Percentiles rank a stretch among this genome's conserved stretches.
phyloP scores from a whole-genome alignment of 2,113 vertebrate species.

The Tonatia bakeri region DNA sequence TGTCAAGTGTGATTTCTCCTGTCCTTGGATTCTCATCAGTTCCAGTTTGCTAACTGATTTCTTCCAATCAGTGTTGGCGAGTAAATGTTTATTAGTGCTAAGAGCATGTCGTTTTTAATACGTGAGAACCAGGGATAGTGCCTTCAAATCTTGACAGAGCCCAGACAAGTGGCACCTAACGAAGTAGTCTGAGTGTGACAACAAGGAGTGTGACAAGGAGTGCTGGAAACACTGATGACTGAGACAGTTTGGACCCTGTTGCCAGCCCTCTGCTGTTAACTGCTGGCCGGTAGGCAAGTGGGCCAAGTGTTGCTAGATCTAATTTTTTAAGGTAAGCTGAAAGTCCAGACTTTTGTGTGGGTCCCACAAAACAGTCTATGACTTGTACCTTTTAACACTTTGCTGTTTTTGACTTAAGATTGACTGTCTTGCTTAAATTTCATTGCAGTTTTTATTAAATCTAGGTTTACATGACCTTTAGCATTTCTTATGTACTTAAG shows the following conservation, averaged over 20 bases:
- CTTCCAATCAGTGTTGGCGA: background rate
- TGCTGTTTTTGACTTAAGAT: background rate
- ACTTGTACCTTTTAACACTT: background rate
- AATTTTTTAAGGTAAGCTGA: conserved; percentile 12
- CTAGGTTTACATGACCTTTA: conserved; percentile 4
- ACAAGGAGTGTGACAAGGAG: background rate
- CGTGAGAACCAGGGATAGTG: background rate
- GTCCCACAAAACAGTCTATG: background rate
- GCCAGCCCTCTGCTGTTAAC: background rate
- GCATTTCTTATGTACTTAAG: background rate
- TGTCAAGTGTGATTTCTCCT: background rate
- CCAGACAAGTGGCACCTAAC: background rate
- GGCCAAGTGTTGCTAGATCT: background rate
- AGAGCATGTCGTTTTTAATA: background rate
- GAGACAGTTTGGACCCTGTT: background rate
- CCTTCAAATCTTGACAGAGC: background rate
- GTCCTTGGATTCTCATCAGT: background rate
- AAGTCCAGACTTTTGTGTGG: background rate
- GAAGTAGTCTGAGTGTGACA: background rate
- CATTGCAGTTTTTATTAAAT: conserved; percentile 47
- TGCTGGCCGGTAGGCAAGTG: background rate
- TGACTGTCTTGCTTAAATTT: conserved; percentile 13
- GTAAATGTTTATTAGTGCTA: background rate
- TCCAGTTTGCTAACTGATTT: background rate
- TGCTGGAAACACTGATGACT: background rate